Evolutionary conservation across 2,113 vertebrate species (phyloP), one percentile per base, ranked within the genome.

Genomic region (Scortum barcoo): DNA sequence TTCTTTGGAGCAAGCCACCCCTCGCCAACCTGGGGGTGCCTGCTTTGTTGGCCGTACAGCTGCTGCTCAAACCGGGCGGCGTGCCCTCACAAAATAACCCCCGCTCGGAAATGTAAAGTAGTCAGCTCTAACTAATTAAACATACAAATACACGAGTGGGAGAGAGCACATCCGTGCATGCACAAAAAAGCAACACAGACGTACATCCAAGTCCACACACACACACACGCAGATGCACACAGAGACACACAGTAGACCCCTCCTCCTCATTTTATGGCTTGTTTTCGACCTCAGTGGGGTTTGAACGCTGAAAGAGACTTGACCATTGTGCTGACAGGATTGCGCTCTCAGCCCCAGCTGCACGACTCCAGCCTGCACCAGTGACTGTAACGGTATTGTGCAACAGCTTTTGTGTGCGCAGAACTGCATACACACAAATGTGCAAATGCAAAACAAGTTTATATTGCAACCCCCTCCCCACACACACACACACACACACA

Each of bases 1-100:
- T 93, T 94, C 91, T 90, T 91, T 79, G 58, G 72, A 86, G 87
- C 88, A 86, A 53, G 86, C 84, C 88, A 89, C 82, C 87, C 88
- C 73, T 88, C 90, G 88, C 86, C 86, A 91, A 90, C 83, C 74
- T 79, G 86, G 82, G 85, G 87, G 84, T 70, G 90, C 78, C 69
- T 13, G 71, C 90, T 91, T 92, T 89, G 73, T 89, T 83, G 60
- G 84, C 78, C 22, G 26, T 76, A 68, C 83, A 89, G 93, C 91
- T 92, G 93, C 89, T 88, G 89, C 83, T 89, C 72, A 78, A 84
- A 92, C 9, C 40, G 24, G 57, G 80, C 40, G 3, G 42, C 63
- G 13, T 78, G 48, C 61, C 84, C 86, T 89, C 85, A 71, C 78
- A 89, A 89, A 89, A 76, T 88, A 90, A 76, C 81, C 81, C 81